Conservation (phyloP, 2,113 vertebrate genomes). For the Camelus dromedarius region DNA sequence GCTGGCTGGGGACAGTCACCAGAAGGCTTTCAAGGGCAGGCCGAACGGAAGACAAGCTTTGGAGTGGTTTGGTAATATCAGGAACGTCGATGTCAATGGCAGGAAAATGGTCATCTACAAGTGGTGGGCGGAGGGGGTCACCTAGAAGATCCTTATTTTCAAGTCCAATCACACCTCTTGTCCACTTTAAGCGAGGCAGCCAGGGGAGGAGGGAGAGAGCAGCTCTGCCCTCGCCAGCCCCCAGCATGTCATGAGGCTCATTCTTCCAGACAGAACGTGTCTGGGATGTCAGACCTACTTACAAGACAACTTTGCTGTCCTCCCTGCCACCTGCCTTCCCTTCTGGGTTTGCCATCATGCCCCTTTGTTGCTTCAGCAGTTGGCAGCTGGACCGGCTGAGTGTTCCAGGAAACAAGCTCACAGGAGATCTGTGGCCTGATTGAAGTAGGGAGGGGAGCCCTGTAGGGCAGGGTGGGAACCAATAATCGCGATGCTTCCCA, state of each 20-base stretch:
- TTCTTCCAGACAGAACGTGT: neutral
- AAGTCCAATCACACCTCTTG: neutral
- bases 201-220: neutral
- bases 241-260: neutral
- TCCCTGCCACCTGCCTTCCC: neutral
- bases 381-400: neutral
- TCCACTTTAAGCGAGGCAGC: neutral
- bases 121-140: neutral
- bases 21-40: neutral
- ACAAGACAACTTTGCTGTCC: neutral
- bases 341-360: neutral
- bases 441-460: neutral
- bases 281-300: neutral
- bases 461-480: neutral
- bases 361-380: neutral
- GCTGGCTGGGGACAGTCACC: neutral
- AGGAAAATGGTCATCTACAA: neutral
- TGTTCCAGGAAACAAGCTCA: neutral
- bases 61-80: neutral
- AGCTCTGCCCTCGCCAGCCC: neutral
- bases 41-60: neutral
- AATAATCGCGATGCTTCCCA: neutral
- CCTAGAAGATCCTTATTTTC: neutral
- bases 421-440: neutral
- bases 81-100: neutral